Conservation (phyloP, 2,113 vertebrate genomes). For the Nothocercus julius region DNA sequence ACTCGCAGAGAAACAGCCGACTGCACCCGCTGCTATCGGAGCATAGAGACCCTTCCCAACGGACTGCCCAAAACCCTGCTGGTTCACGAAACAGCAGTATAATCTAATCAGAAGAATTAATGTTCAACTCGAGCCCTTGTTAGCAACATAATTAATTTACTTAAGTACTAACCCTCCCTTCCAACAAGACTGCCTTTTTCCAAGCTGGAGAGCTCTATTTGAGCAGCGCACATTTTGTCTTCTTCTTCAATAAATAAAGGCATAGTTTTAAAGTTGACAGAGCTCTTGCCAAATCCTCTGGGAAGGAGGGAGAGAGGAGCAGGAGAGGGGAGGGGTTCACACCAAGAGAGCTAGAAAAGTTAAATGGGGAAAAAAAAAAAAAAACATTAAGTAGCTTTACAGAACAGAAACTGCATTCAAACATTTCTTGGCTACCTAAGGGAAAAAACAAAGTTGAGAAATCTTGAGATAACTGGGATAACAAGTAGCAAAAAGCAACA, state of each 20-base stretch:
- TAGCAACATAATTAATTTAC: not conserved
- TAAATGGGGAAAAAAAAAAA: not conserved
- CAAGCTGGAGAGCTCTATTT: not conserved
- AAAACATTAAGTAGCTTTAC: not conserved
- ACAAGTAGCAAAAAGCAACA: not conserved
- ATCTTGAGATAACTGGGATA: conserved; percentile 24
- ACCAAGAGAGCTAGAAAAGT: conserved; percentile 41
- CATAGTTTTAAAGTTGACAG: not conserved
- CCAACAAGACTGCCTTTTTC: not conserved
- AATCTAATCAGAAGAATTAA: not conserved
- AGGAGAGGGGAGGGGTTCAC: not conserved
- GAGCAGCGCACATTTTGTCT: not conserved
- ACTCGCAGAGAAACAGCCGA: not conserved
- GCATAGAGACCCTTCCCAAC: not conserved
- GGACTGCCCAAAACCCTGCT: not conserved
- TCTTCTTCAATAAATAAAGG: not conserved
- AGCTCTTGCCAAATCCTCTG: conserved; percentile 7
- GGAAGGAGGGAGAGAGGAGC: not conserved
- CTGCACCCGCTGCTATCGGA: not conserved
- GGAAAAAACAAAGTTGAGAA: not conserved
- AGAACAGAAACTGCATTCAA: conserved; percentile 53
- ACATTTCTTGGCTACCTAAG: not conserved
- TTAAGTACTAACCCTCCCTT: not conserved
- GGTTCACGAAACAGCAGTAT: not conserved
- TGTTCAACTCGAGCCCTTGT: not conserved